Conservation (phyloP, 2,888 invertebrate genomes). For the Penaeus monodon region DNA sequence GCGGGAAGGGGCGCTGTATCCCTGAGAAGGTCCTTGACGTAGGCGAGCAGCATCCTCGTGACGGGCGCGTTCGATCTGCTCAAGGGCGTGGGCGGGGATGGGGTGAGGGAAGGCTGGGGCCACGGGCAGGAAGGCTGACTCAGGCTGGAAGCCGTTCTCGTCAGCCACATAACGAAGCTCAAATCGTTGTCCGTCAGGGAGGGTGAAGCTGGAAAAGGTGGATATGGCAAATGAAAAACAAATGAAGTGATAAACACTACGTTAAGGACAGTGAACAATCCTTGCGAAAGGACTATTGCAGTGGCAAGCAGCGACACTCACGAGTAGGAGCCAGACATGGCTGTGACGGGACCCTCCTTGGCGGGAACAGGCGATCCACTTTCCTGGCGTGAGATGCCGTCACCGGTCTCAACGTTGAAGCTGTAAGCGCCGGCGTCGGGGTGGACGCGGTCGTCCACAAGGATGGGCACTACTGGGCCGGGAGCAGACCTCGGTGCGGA, state of each 20-base stretch:
- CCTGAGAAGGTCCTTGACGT: too few relatives aligned
- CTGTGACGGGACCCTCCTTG: too few relatives aligned
- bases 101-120: constrained; percentile 47
- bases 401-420: constrained; percentile 33
- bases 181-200: constrained; percentile 37
- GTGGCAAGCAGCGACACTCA: too few relatives aligned
- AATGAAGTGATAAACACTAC: too few relatives aligned
- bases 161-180: constrained; percentile 42
- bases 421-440: constrained; percentile 34
- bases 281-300: too few relatives aligned
- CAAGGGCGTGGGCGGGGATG: constrained; percentile 38
- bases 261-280: too few relatives aligned
- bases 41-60: neutral
- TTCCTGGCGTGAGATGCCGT: constrained; percentile 37
- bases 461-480: constrained; percentile 11
- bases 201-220: constrained; percentile 21
- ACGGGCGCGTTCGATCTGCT: constrained; percentile 32
- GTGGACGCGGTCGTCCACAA: constrained; percentile 29
- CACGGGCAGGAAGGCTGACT: constrained; percentile 44
- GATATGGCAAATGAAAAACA: too few relatives aligned
- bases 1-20: too few relatives aligned
- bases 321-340: too few relatives aligned
- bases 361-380: neutral
- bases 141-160: constrained; percentile 38
- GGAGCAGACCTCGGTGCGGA: constrained; percentile 6